These are phyloP conservation scores for Plagodis pulveraria DNA, from an alignment of 2,888 invertebrate species.

Conservation along the genomic window DNA sequence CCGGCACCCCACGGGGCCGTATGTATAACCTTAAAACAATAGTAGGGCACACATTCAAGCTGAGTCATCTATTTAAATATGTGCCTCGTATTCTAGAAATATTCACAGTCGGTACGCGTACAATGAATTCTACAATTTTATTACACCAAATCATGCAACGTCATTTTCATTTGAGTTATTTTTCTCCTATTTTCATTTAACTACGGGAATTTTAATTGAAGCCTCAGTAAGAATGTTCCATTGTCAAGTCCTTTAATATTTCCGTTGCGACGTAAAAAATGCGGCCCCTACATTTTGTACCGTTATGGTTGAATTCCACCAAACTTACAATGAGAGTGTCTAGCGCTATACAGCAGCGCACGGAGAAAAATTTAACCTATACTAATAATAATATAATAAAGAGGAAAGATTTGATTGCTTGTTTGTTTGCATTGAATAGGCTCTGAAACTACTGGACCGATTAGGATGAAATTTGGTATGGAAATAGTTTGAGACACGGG, in stretches of 20 bases:
- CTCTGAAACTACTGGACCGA: too few relatives aligned
- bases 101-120: constrained; percentile 20
- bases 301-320: constrained; percentile 9
- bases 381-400: too few relatives aligned
- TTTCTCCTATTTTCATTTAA: constrained; percentile 38
- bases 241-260: constrained; percentile 34
- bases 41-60: constrained; percentile 28
- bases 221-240: constrained; percentile 33
- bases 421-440: too few relatives aligned
- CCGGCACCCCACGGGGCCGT: too few relatives aligned
- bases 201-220: constrained; percentile 41
- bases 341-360: neutral
- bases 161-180: constrained; percentile 40
- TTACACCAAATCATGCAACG: constrained; percentile 49
- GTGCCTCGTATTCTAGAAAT: constrained; percentile 33
- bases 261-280: constrained; percentile 35
- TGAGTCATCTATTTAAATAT: constrained; percentile 53
- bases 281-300: constrained; percentile 18
- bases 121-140: constrained; percentile 39
- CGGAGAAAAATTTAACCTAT: too few relatives aligned
- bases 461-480: too few relatives aligned
- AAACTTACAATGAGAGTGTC: neutral
- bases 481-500: too few relatives aligned
- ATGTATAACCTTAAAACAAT: constrained; percentile 1
- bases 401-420: too few relatives aligned